phyloP scores from a whole-genome alignment of 2,113 vertebrate genomes.

The Cryptotis parvus region DNA sequence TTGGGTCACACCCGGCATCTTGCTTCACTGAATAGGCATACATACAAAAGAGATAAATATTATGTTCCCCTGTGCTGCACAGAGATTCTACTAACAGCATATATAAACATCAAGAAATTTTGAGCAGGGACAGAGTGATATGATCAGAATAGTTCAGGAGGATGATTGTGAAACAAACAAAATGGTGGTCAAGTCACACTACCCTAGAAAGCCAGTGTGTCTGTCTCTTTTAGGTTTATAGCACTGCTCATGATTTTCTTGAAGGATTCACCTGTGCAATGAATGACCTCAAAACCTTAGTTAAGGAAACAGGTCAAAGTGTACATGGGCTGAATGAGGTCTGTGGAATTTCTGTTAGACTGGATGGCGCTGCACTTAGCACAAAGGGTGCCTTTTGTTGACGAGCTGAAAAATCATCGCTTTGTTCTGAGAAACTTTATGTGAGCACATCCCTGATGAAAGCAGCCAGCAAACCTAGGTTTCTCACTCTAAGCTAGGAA shows the following conservation, averaged over 20 bases:
- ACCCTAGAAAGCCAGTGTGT: not conserved
- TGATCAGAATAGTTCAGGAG: not conserved
- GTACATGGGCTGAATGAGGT: not conserved
- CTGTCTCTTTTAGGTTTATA: not conserved
- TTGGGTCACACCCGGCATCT: too few species aligned
- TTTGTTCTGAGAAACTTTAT: not conserved
- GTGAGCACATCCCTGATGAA: not conserved
- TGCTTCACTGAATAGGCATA: not conserved
- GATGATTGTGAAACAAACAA: not conserved
- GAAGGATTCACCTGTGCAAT: not conserved
- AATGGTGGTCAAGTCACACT: not conserved
- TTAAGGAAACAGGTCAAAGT: not conserved
- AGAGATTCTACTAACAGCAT: not conserved
- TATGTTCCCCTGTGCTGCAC: too few species aligned
- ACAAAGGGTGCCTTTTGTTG: not conserved
- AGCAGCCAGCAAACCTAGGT: not conserved
- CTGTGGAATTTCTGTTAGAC: not conserved
- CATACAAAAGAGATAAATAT: too few species aligned
- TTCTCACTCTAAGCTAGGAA: not conserved
- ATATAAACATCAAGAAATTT: not conserved
- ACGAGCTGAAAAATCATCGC: conserved; percentile 4
- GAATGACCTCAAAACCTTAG: not conserved
- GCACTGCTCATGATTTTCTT: not conserved
- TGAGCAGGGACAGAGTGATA: not conserved
- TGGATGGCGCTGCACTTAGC: not conserved